phyloP scores from a whole-genome alignment of 1,140 invertebrate species.

The Acyrthosiphon pisum region DNA sequence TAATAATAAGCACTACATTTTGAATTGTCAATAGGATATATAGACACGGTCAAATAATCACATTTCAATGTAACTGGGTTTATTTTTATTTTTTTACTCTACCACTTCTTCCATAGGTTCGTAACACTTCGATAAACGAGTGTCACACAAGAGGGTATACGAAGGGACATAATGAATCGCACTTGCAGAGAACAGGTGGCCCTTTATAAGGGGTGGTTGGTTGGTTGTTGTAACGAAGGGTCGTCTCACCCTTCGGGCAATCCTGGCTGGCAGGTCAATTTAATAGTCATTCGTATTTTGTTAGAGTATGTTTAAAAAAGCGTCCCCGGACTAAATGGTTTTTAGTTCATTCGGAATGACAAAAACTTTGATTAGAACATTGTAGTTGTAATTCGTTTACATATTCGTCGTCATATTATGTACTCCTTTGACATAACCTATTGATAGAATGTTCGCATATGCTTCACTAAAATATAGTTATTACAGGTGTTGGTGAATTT shows the following conservation, averaged over 20 bases:
- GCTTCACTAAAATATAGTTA: not conserved
- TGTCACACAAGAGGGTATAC: constrained; percentile 36
- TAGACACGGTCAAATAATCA: constrained; percentile 32
- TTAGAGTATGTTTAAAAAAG: constrained; percentile 53
- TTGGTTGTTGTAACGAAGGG: constrained; percentile 53
- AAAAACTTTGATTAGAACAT: constrained; percentile 41
- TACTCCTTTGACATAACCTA: not conserved
- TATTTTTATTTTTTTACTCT: constrained; percentile 40
- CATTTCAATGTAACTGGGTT: constrained; percentile 20
- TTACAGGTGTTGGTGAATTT: not conserved
- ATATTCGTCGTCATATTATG: not conserved
- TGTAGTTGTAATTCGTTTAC: constrained; percentile 33
- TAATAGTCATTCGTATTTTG: constrained; percentile 57
- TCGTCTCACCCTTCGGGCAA: constrained; percentile 36
- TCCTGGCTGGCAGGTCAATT: constrained; percentile 53
- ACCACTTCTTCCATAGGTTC: constrained; percentile 27
- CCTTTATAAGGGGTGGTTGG: constrained; percentile 47
- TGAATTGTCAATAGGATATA: not conserved
- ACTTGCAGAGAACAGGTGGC: constrained; percentile 56
- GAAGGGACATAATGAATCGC: constrained; percentile 53
- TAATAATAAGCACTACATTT: not conserved
- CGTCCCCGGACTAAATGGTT: constrained; percentile 47
- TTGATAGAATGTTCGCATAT: not conserved
- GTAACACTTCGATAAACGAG: constrained; percentile 53
- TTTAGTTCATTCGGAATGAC: constrained; percentile 31